phyloP scores from a whole-genome alignment of 2,113 vertebrate species.

The Lampris incognitus region DNA sequence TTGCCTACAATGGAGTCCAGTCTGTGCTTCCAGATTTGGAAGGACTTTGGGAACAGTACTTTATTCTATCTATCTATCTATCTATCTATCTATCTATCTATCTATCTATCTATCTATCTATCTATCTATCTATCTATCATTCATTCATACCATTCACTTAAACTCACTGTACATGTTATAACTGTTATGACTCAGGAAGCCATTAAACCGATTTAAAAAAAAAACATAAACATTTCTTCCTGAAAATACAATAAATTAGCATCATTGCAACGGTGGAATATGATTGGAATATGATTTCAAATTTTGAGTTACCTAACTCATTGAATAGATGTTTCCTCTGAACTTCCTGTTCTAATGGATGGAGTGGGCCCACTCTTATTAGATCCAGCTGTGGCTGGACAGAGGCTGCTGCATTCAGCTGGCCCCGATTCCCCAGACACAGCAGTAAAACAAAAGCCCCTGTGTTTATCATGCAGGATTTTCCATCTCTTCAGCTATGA shows the following conservation, averaged over 20 bases:
- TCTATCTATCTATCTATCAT: neutral
- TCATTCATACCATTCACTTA: neutral
- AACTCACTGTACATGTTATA: neutral
- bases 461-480: constrained; percentile 60
- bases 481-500: constrained; percentile 41
- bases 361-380: constrained; percentile 63
- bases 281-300: neutral
- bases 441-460: constrained; percentile 62
- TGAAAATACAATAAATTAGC: neutral
- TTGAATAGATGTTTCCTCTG: constrained; percentile 37
- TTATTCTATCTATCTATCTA: neutral
- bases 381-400: constrained; percentile 69
- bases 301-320: neutral
- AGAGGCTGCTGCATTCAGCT: constrained; percentile 57
- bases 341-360: constrained; percentile 73
- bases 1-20: no score
- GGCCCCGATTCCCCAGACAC: constrained; percentile 58
- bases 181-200: neutral
- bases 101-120: neutral
- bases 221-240: neutral
- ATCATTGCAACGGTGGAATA: neutral
- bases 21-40: no score
- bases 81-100: neutral
- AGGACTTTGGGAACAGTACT: no score
- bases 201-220: constrained; percentile 2